Percentiles rank a stretch among this genome's conserved stretches.
These are phyloP conservation scores for Helobdella robusta DNA, from an alignment of 2,888 invertebrate species.

Conservation along the genomic window DNA sequence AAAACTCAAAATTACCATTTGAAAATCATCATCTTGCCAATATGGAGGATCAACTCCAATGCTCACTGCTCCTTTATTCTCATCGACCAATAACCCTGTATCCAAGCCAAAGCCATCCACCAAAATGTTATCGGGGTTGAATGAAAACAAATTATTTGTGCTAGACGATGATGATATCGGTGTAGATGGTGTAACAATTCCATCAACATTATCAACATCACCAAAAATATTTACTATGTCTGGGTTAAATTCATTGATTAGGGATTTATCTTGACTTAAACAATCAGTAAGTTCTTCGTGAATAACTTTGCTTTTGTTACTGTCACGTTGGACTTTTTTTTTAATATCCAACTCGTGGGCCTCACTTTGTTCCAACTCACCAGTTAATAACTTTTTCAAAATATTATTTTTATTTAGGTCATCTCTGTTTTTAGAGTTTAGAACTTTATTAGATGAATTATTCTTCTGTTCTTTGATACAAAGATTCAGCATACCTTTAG, in stretches of 20 bases:
- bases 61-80: conserved; percentile 14
- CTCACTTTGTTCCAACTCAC: conserved; percentile 31
- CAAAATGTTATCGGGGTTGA: conserved; percentile 16
- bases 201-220: no score
- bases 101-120: conserved; percentile 28
- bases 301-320: no score
- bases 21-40: conserved; percentile 20
- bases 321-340: no score
- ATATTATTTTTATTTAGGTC: conserved; percentile 4
- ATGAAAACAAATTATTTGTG: background rate
- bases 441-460: background rate
- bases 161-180: background rate
- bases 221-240: no score
- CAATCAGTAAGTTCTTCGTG: no score
- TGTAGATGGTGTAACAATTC: no score
- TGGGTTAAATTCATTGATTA: no score
- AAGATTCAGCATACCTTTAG: conserved; percentile 15
- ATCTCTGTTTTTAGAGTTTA: no score
- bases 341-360: no score
- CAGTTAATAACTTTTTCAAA: conserved; percentile 35
- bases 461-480: conserved; percentile 1
- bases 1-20: background rate
- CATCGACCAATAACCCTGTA: conserved; percentile 24
- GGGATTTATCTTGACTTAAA: no score
- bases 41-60: conserved; percentile 9